A percentile compares a stretch with the other conserved stretches of the same genome.
Evolutionary conservation across 2,888 invertebrate genomes (phyloP).

Genomic region (Neoascia interrupta): DNA sequence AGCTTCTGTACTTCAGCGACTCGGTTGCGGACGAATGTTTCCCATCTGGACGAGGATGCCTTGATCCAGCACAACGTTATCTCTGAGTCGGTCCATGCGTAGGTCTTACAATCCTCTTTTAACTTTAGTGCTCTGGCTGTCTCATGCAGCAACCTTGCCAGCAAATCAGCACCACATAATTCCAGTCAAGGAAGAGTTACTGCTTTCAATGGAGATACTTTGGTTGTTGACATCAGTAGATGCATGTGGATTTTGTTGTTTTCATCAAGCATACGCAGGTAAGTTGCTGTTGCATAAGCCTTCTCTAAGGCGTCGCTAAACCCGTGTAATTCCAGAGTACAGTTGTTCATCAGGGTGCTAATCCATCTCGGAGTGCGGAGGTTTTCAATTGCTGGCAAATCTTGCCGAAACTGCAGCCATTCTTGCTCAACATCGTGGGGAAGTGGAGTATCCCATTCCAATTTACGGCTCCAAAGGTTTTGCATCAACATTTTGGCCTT

Average conservation of each 20-base stretch:
- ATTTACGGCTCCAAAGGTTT: background rate
- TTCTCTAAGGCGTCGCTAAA: background rate
- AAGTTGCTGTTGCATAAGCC: no score
- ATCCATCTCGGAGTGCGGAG: background rate
- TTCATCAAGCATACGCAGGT: background rate
- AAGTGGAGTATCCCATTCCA: background rate
- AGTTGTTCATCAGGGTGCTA: background rate
- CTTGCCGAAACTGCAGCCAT: background rate
- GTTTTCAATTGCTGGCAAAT: background rate
- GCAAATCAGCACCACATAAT: background rate
- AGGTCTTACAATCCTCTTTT: background rate
- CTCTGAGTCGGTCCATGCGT: conserved; percentile 1
- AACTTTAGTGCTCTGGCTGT: background rate
- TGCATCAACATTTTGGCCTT: no score
- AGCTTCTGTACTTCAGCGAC: conserved; percentile 1
- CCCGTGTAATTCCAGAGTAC: background rate
- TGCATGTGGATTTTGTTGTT: background rate
- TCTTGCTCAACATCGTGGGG: background rate
- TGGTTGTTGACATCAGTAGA: background rate
- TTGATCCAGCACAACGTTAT: conserved; percentile 3
- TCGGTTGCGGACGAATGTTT: background rate
- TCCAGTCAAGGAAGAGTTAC: background rate
- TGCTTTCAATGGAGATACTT: background rate
- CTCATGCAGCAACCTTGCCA: background rate
- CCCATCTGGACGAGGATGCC: background rate